Evolutionary conservation across 1,140 invertebrate genomes (phyloP), one percentile per base, ranked within the genome.

Genomic region (Hylyphantes graminicola): DNA sequence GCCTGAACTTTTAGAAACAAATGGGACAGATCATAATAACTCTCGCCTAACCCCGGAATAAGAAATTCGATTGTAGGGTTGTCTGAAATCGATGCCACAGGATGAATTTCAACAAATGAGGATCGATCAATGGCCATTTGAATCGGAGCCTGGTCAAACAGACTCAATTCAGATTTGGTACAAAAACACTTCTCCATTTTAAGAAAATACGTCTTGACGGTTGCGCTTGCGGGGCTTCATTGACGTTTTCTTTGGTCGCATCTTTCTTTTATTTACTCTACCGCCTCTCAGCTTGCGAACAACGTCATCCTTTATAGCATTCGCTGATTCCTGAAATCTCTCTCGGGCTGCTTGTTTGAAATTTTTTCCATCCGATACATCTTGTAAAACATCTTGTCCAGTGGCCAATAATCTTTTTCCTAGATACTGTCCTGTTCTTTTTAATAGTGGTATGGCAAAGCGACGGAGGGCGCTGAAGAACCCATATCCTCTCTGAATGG

Each of bases 181-280:
- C 63, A 65, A 21, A 17, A 65, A 17, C 63, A 65, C 10, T 65
- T 12, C 19, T 65, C 63, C 63, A 65, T 65, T 65, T 65, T 65
- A 17, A 17, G 63, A 65, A 65, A 65, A 65, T 7, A 65, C 63
- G 63, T 65, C 63, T n/a, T 65, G 0, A 11, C 17, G 63, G 2
- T 17, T 10, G 15, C 63, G 15, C 63, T 65, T 65, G n/a, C 63
- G 17, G 1, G 15, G 12, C 21, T 65, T 17, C 0, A 2, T 65
- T 7, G 2, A 11, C 3, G 9, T 65, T 12, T 65, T 65, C 12
- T 17, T 65, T 2, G 2, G 0, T 2, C 11, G n/a, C n/a, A 7
- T 12, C 10, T 65, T 15, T 10, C 17, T 65, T 67, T 19, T 48
- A 0, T 67, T 19, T 0, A 21, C 0, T 7, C 19, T 6, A 19